Evolutionary conservation across 1,140 invertebrate species (phyloP).

Genomic region (Lethocerus indicus): DNA sequence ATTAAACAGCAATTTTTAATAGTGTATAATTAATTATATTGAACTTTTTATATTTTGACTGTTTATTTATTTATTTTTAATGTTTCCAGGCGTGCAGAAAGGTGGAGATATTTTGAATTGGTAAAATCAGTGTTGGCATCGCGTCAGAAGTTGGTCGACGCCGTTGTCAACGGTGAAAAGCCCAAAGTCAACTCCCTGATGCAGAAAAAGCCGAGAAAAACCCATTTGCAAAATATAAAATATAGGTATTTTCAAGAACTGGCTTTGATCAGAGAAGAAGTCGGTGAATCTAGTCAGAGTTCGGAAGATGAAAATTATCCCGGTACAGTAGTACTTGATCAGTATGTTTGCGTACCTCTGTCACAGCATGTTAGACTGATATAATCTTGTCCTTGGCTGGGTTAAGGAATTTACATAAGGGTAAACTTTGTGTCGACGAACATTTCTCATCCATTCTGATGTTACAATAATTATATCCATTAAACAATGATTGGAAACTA

Average conservation of each 20-base stretch:
- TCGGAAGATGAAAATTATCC: slow-evolving; percentile 52
- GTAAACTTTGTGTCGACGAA: too few relatives aligned
- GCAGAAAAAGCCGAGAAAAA: slow-evolving; percentile 23
- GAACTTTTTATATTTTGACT: background rate
- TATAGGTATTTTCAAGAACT: slow-evolving; percentile 35
- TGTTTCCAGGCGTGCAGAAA: slow-evolving; percentile 25
- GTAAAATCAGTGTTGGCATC: slow-evolving; percentile 42
- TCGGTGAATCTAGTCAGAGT: slow-evolving; percentile 43
- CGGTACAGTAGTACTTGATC: slow-evolving; percentile 19
- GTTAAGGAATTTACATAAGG: too few relatives aligned
- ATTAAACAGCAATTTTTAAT: too few relatives aligned
- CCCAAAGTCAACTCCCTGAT: slow-evolving; percentile 29
- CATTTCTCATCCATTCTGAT: too few relatives aligned
- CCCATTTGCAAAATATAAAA: slow-evolving; percentile 25
- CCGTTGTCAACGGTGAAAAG: slow-evolving; percentile 31
- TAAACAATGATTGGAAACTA: too few relatives aligned
- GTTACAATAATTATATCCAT: too few relatives aligned
- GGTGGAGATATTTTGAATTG: slow-evolving; percentile 28
- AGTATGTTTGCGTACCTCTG: too few relatives aligned
- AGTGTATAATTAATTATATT: too few relatives aligned
- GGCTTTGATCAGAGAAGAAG: slow-evolving; percentile 30
- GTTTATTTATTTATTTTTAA: background rate
- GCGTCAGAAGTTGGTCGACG: slow-evolving; percentile 41
- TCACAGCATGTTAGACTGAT: too few relatives aligned
- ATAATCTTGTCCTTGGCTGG: too few relatives aligned